Base-by-base conservation (phyloP, 2,113 vertebrate species). In the Mungos mungo region DNA sequence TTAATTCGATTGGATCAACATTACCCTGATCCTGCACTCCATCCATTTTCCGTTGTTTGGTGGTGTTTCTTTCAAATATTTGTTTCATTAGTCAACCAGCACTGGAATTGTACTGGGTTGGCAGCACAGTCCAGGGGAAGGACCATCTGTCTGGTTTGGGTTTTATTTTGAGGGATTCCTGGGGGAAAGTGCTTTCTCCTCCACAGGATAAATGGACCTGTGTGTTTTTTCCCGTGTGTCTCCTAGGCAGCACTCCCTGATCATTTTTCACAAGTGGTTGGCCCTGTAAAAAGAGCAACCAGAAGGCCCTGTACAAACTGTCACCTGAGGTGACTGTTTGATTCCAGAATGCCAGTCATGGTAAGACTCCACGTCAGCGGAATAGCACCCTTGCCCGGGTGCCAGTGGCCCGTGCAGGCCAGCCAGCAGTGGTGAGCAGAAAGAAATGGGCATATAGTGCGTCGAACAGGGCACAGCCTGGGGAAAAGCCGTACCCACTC, bases 381-480 rank as follows among this genome's bases (percentile, higher is more conserved):
- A 92, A 91, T 29, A 90, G 72, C 69, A 82, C 77, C 82, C 83
- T 91, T 96, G 11, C n/a, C 68, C 81, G 74, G 29, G 93, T 90
- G 41, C 90, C 87, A 54, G 35, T 60, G 57, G 52, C 77, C 72
- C 52, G 50, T 82, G 31, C 66, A 80, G 60, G 60, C 79, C 79
- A 91, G 1, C 77, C 41, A 89, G 33, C 50, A 13, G 25, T 18
- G 19, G 65, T 27, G 7, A 89, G 60, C 21, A 27, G 41, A 38
- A 35, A 15, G 54, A 90, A 57, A 85, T 83, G 68, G 52, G 52
- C 11, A 4, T 12, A 27, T 45, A 52, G 41, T 16, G 63, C 60
- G 23, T n/a, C 8, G 57, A 69, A 16, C 79, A 38, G 38, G 77
- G n/a, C 29, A 50, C 1, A 0, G 63, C 13, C 91, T 95, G 18